Conservation (phyloP, 2,888 invertebrate species). For the Thecophora atra region DNA sequence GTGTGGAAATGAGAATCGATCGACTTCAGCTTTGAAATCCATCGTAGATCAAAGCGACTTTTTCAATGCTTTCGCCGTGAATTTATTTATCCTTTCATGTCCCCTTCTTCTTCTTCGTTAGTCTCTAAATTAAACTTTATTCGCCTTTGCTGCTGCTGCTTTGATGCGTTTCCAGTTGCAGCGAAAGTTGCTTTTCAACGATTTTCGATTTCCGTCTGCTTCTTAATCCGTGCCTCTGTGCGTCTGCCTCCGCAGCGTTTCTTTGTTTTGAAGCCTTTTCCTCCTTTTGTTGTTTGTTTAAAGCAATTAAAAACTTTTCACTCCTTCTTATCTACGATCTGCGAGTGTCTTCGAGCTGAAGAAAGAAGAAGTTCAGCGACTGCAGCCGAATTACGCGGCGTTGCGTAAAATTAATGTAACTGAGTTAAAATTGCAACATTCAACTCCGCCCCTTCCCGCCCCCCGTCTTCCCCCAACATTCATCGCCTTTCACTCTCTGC, state of each 20-base stretch:
- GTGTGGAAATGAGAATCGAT: no score
- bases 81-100: no score
- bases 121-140: not conserved
- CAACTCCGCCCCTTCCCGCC: no score
- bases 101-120: not conserved
- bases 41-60: no score
- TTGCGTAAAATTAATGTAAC: constrained; percentile 23
- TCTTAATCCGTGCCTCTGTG: not conserved
- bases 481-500: not conserved
- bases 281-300: not conserved
- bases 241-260: no score
- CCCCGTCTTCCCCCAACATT: no score
- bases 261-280: not conserved
- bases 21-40: no score
- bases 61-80: no score
- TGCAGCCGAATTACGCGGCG: constrained; percentile 20
- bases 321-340: not conserved
- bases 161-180: not conserved
- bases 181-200: not conserved
- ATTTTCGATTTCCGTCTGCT: not conserved
- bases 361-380: not conserved
- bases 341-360: not conserved
- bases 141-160: not conserved
- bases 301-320: constrained; percentile 15
- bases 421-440: not conserved